Evolutionary conservation across 2,113 vertebrate species (phyloP).

Genomic region (Campylomormyrus numenius): DNA sequence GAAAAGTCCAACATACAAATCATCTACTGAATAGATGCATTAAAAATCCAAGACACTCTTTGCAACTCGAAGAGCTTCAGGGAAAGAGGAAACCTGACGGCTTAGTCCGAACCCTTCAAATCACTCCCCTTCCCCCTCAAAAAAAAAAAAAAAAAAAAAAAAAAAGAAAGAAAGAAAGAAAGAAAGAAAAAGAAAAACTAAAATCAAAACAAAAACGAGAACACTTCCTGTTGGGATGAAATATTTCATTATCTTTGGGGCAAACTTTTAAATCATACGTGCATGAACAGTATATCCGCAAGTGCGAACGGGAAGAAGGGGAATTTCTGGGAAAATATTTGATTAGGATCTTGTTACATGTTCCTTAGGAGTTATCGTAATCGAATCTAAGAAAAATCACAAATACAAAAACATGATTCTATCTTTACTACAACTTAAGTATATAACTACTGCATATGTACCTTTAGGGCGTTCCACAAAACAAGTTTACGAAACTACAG

Average conservation of each 20-base stretch:
- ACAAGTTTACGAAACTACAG: neutral
- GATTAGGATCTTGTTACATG: neutral
- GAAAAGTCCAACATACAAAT: neutral
- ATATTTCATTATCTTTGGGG: neutral
- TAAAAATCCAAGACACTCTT: neutral
- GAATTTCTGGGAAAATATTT: neutral
- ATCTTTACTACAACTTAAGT: neutral
- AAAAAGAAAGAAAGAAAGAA: too few relatives aligned
- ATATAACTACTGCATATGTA: neutral
- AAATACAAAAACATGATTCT: neutral
- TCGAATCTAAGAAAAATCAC: neutral
- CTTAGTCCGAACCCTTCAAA: neutral
- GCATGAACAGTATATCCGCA: neutral
- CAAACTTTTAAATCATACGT: neutral
- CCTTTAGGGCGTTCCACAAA: neutral
- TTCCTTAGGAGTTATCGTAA: neutral
- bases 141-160: neutral
- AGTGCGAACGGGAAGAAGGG: neutral
- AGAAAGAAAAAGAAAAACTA: neutral
- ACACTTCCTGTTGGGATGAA: neutral
- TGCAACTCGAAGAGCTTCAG: neutral
- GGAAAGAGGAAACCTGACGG: neutral
- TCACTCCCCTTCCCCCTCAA: neutral
- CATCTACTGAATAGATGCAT: neutral
- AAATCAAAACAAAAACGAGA: neutral